Base-by-base conservation (phyloP, 1,140 invertebrate species). In the Ephestia elutella region DNA sequence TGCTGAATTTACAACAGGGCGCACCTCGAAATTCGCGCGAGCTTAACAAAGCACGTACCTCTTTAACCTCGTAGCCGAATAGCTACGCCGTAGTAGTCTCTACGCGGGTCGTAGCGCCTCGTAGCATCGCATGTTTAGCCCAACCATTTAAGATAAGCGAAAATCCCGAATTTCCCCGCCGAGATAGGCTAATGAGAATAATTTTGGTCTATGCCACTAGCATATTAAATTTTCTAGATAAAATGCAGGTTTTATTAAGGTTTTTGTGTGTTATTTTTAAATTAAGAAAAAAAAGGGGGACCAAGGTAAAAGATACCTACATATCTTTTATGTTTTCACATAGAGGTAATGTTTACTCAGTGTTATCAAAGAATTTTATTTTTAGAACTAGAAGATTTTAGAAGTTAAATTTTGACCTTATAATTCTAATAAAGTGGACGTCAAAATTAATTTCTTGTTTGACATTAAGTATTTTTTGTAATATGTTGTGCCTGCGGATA, bases 181-280 rank as follows among this genome's bases (percentile, higher is more conserved):
- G 20, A 75, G 78, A 81, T 81, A 78, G 66, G 70, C 67, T 75
- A 79, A 81, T 78, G 74, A 71, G 67, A 62, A 66, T 71, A 71
- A 74, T 80, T 80, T 62, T 60, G 54, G 56, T 49, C 9, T 56
- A 28, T 51, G 53, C 49, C 57, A 57, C 54, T 60, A 38, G 62
- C 57, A 63, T 71, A 64, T 57, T 60, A 66, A 70, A 54, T n/a
- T 19, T 15, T 20, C 21, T 53, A 25, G 8, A 53, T 21, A 53
- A 53, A 53, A 25, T 25, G n/a, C 50, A n/a, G 20, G 11, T 53
- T 53, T 53, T 53, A 25, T 53, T 25, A 13, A 15, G 13, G 9
- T 25, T 25, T 17, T 5, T n/a, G 2, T 44, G 38, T 44, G 15
- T 10, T 15, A n/a, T 44, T 44, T 4, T 32, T 32, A 10, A 28